These are phyloP conservation scores for Dinomys branickii DNA, from an alignment of 2,113 vertebrate genomes.

Conservation along the genomic window DNA sequence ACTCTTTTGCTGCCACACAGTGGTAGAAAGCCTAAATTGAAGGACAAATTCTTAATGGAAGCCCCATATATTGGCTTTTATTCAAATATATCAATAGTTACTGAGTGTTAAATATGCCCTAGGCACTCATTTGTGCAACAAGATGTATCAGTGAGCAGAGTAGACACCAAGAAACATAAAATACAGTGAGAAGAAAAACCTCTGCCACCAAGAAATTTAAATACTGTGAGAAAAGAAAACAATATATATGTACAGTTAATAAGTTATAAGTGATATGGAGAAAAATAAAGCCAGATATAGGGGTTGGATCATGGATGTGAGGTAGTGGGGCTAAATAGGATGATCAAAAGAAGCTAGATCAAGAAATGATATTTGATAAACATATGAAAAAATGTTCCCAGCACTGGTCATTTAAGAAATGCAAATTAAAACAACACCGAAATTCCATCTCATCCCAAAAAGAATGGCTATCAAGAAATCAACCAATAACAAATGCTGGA, in stretches of 20 bases:
- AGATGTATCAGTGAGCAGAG: neutral
- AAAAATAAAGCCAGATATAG: neutral
- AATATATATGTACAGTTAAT: neutral
- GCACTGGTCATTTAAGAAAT: no score
- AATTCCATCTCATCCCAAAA: no score
- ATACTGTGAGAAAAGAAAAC: neutral
- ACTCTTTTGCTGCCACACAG: neutral
- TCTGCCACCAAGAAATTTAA: neutral
- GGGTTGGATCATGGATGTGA: neutral
- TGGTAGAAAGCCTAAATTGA: constrained; percentile 49
- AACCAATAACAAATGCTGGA: no score
- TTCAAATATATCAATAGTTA: constrained; percentile 14
- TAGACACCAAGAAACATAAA: neutral
- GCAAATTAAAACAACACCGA: no score
- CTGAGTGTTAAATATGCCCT: neutral
- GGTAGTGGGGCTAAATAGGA: neutral
- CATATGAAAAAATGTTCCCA: no score
- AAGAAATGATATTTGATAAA: neutral
- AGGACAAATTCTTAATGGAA: constrained; percentile 31
- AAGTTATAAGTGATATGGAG: neutral
- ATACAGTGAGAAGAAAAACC: neutral
- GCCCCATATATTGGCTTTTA: neutral
- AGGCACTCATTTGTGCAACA: neutral
- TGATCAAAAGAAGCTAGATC: neutral
- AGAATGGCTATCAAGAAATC: no score